Evolutionary conservation across 2,888 invertebrate species (phyloP).

Genomic region (Idaea straminata): DNA sequence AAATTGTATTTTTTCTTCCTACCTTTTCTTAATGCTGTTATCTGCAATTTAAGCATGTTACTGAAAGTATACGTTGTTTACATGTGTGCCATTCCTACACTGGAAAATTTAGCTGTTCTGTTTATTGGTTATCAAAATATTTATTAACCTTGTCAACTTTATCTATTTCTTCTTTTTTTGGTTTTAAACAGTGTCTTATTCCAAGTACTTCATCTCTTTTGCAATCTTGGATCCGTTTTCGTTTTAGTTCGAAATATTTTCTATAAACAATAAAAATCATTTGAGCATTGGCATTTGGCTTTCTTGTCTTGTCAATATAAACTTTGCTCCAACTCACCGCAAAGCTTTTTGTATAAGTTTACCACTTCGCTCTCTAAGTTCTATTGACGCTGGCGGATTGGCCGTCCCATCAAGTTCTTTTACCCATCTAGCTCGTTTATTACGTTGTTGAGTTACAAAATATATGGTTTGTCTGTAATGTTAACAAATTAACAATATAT

Average conservation of each 20-base stretch:
- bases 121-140: neutral
- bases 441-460: conserved; percentile 25
- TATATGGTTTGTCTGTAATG: conserved; percentile 44
- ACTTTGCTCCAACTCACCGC: conserved; percentile 37
- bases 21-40: conserved; percentile 17
- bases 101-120: neutral
- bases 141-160: conserved; percentile 39
- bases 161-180: conserved; percentile 19
- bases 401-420: conserved; percentile 49
- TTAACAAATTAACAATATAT: neutral
- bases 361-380: conserved; percentile 47
- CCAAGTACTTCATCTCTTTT: conserved; percentile 48
- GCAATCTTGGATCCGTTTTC: conserved; percentile 41
- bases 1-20: conserved; percentile 34
- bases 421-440: conserved; percentile 48
- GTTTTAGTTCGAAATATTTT: conserved; percentile 52
- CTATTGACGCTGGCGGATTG: conserved; percentile 39
- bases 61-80: neutral
- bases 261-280: conserved; percentile 34
- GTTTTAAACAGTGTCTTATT: conserved; percentile 35
- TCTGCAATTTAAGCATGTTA: conserved; percentile 16
- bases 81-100: neutral
- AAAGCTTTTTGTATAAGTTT: conserved; percentile 48
- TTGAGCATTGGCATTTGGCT: neutral
- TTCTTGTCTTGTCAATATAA: too few species aligned